These are phyloP conservation scores for Diarsia dahlii DNA, from an alignment of 2,888 invertebrate genomes.

Conservation along the genomic window DNA sequence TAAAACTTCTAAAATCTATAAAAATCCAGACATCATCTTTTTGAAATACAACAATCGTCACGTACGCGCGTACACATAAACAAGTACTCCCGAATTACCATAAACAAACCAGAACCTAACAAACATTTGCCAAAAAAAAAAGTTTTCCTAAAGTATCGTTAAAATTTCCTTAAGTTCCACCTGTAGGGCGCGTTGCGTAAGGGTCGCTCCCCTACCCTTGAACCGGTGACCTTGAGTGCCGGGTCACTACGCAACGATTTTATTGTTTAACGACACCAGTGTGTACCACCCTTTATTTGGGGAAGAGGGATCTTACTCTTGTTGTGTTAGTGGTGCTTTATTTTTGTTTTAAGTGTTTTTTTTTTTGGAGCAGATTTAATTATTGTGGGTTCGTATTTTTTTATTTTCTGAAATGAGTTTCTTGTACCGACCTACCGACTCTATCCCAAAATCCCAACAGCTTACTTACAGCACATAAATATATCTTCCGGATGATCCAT, in stretches of 20 bases:
- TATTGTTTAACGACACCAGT: constrained; percentile 69
- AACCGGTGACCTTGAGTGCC: constrained; percentile 77
- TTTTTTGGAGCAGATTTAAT: constrained; percentile 1
- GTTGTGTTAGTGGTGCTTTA: constrained; percentile 16
- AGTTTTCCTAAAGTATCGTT: constrained; percentile 45
- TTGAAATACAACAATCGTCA: neutral
- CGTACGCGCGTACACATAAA: neutral
- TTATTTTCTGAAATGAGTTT: neutral
- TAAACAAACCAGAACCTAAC: constrained; percentile 8
- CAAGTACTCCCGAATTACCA: constrained; percentile 3
- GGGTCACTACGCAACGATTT: constrained; percentile 80
- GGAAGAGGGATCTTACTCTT: constrained; percentile 32
- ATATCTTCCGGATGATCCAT: neutral
- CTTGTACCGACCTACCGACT: too few species aligned
- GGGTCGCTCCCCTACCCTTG: constrained; percentile 80
- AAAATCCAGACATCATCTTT: too few species aligned
- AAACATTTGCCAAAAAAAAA: constrained; percentile 19
- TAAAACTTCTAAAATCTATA: neutral
- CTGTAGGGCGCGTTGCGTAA: constrained; percentile 74
- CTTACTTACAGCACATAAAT: too few species aligned
- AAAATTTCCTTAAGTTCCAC: constrained; percentile 69
- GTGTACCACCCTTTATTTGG: constrained; percentile 69
- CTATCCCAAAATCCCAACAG: too few species aligned
- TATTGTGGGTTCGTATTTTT: neutral
- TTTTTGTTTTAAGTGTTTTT: constrained; percentile 19